A percentile compares a stretch with the other conserved stretches of the same genome.
Evolutionary conservation across 2,888 invertebrate genomes (phyloP).

Genomic region (Rhagium mordax): DNA sequence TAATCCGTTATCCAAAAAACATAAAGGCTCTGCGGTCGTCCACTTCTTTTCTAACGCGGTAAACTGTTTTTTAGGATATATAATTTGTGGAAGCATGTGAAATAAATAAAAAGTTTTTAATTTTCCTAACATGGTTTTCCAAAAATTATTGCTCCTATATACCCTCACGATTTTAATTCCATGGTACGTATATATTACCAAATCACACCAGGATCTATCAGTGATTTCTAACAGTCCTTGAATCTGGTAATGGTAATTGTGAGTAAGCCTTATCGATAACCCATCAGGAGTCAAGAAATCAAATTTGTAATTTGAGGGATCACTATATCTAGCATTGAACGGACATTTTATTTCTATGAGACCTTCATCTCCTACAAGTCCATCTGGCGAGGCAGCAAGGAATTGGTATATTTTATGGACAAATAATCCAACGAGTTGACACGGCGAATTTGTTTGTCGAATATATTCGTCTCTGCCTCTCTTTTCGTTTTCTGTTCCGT

Average conservation of each 20-base stretch:
- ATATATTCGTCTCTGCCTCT: not conserved
- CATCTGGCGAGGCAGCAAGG: constrained; percentile 23
- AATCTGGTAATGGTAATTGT: constrained; percentile 30
- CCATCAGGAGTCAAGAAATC: constrained; percentile 16
- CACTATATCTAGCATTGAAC: constrained; percentile 11
- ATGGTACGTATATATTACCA: constrained; percentile 24
- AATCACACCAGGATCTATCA: constrained; percentile 31
- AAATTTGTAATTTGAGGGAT: constrained; percentile 5
- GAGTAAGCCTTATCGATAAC: not conserved
- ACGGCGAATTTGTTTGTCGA: not conserved
- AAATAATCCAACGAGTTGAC: not conserved
- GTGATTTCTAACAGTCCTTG: constrained; percentile 29
- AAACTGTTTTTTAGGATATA: not conserved
- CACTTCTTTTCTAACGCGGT: not conserved
- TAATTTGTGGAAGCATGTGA: constrained; percentile 13
- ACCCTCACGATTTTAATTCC: constrained; percentile 20
- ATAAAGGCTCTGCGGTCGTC: not conserved
- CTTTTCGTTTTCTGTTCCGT: constrained; percentile 12
- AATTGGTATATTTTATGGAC: constrained; percentile 9
- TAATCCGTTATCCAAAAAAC: constrained; percentile 18
- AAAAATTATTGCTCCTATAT: constrained; percentile 9
- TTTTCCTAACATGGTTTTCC: constrained; percentile 15
- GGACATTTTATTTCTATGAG: constrained; percentile 35
- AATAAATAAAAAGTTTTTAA: constrained; percentile 31
- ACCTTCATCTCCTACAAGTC: constrained; percentile 19